Percentiles rank a stretch among this genome's conserved stretches.
Conservation (phyloP, 2,113 vertebrate genomes). For the Bettongia penicillata region DNA sequence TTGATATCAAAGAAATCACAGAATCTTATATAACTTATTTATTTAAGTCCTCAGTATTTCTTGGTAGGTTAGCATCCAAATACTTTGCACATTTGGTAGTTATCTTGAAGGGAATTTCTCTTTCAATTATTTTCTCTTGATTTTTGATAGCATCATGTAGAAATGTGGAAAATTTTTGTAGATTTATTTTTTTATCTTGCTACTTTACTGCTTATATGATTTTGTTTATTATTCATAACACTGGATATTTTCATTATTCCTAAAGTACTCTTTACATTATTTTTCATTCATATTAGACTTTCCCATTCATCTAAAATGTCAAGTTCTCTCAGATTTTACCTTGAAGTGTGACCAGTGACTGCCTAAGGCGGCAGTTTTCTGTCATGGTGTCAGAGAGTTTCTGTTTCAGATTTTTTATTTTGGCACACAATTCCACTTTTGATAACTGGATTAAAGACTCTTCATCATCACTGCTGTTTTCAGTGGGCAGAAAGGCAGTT, state of each 20-base stretch:
- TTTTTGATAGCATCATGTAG: too few species aligned
- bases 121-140: too few species aligned
- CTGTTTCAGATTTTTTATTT: constrained; percentile 84
- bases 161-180: too few species aligned
- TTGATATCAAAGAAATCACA: too few species aligned
- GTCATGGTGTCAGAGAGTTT: constrained; percentile 81
- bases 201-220: neutral
- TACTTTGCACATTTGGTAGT: too few species aligned
- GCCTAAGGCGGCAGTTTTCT: constrained; percentile 84
- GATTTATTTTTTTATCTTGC: neutral
- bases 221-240: neutral
- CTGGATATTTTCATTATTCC: constrained; percentile 33
- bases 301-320: constrained; percentile 57
- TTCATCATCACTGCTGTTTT: constrained; percentile 85
- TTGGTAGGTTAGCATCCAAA: too few species aligned
- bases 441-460: constrained; percentile 83
- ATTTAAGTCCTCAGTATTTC: too few species aligned
- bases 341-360: constrained; percentile 86
- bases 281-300: constrained; percentile 37
- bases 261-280: constrained; percentile 18
- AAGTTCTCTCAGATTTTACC: constrained; percentile 75
- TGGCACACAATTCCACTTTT: constrained; percentile 84
- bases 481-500: constrained; percentile 81
- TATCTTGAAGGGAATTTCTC: too few species aligned
- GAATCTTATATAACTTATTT: too few species aligned